A percentile compares a stretch with the other conserved stretches of the same genome.
These are phyloP conservation scores for Philonicus albiceps DNA, from an alignment of 2,888 invertebrate species.

Conservation along the genomic window DNA sequence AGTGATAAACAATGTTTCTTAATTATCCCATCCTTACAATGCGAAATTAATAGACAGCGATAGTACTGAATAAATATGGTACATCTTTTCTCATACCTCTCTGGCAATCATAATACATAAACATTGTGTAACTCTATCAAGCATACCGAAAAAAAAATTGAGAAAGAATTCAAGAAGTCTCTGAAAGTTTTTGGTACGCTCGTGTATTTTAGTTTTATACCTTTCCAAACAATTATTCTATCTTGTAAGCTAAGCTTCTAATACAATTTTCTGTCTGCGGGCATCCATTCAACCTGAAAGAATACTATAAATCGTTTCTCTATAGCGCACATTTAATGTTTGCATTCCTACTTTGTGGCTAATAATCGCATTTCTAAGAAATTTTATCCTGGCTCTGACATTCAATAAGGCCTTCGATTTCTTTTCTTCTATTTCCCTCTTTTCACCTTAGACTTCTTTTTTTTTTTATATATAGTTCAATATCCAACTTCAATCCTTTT, in stretches of 20 bases:
- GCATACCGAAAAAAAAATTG: background rate
- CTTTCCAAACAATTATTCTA: background rate
- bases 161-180: background rate
- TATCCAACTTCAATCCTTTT: background rate
- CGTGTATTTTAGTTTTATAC: background rate
- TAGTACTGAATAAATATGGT: too few species aligned
- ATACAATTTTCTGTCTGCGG: background rate
- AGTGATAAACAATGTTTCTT: too few species aligned
- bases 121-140: background rate
- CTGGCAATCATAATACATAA: too few species aligned
- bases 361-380: background rate
- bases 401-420: background rate
- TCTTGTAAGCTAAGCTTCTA: background rate
- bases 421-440: too few species aligned
- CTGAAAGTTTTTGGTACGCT: background rate
- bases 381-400: background rate
- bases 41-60: too few species aligned
- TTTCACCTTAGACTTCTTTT: too few species aligned
- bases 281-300: background rate
- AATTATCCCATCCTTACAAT: too few species aligned
- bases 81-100: too few species aligned
- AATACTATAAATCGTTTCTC: background rate
- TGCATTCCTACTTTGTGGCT: background rate
- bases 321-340: background rate
- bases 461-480: too few species aligned